phyloP scores from a whole-genome alignment of 2,888 invertebrate species.

The Lepas anatifera region DNA sequence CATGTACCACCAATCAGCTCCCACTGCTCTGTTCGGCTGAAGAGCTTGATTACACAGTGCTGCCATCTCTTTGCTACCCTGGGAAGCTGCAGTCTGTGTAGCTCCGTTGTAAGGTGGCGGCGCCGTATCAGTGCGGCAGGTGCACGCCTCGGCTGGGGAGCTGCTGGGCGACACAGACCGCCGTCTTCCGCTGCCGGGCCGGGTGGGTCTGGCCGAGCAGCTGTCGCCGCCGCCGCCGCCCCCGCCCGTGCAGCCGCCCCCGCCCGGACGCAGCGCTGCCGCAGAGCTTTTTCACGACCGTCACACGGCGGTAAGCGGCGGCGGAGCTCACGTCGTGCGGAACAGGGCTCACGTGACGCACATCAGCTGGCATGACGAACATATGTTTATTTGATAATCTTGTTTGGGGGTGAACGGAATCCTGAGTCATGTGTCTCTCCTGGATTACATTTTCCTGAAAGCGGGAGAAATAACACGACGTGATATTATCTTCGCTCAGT shows the following conservation, averaged over 20 bases:
- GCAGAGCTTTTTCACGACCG: neutral
- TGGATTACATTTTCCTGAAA: no score
- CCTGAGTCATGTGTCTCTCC: no score
- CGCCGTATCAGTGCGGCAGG: neutral
- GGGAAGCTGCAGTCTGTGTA: neutral
- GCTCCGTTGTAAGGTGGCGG: neutral
- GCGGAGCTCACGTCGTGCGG: neutral
- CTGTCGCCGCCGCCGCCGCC: neutral
- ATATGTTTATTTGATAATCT: no score
- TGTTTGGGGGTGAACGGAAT: no score
- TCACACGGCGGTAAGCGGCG: slow-evolving; percentile 13
- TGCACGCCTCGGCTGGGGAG: neutral
- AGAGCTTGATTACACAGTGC: neutral
- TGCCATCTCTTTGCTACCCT: neutral
- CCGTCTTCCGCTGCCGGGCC: slow-evolving; percentile 55
- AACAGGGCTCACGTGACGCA: no score
- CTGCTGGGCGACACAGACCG: slow-evolving; percentile 41
- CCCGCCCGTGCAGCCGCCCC: neutral
- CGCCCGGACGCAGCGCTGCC: neutral
- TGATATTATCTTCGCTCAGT: no score
- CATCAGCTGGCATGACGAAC: no score
- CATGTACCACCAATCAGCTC: neutral
- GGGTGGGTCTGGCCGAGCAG: slow-evolving; percentile 46
- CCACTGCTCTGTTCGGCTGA: neutral
- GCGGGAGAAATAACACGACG: no score